phyloP scores from a whole-genome alignment of 53 echinoderm and acorn worm species.

The Temnopleurus reevesii region DNA sequence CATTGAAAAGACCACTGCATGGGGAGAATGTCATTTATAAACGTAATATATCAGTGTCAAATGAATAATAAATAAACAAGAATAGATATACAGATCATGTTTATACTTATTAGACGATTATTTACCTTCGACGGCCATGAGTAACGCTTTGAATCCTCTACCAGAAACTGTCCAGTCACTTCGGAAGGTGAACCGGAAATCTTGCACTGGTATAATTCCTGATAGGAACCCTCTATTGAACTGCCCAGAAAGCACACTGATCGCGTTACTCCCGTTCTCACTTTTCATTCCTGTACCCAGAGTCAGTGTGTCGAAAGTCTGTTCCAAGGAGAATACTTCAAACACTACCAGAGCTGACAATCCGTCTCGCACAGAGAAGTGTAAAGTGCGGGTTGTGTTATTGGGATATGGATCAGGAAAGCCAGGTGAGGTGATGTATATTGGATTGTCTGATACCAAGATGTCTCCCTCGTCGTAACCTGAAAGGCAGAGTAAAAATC shows the following conservation, averaged over 20 bases:
- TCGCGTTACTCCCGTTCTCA: neutral
- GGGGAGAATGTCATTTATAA: too few species aligned
- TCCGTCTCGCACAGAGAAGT: neutral
- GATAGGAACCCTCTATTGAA: neutral
- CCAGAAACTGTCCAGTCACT: conserved; percentile 16
- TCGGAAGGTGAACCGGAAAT: neutral
- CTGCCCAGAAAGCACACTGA: neutral
- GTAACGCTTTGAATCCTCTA: neutral
- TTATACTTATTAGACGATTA: too few species aligned
- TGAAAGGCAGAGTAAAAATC: neutral
- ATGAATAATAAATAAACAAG: too few species aligned
- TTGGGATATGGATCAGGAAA: conserved; percentile 19
- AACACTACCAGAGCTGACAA: neutral
- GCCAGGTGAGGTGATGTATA: neutral
- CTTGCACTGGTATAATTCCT: neutral
- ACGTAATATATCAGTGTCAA: too few species aligned
- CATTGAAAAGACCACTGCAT: too few species aligned
- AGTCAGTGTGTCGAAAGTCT: neutral
- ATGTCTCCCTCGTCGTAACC: neutral
- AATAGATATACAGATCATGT: too few species aligned
- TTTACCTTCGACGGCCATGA: neutral
- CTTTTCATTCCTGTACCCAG: neutral
- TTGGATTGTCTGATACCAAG: too few species aligned
- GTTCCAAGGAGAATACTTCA: conserved; percentile 11
- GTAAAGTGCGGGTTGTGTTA: neutral